These are phyloP conservation scores for Hoplostethus mediterraneus DNA, from an alignment of 2,797 vertebrate species.

Conservation along the genomic window DNA sequence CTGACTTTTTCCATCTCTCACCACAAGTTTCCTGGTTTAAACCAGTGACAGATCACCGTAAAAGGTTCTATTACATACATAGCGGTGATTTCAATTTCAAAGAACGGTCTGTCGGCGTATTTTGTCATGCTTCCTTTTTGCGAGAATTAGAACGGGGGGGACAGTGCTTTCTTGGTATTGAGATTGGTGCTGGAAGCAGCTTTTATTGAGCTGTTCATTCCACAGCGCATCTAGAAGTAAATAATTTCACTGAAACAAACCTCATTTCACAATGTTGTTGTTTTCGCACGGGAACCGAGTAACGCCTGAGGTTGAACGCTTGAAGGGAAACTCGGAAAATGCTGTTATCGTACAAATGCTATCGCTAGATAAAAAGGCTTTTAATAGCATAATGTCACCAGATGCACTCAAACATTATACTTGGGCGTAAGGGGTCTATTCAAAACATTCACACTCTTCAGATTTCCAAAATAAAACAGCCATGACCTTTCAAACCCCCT, in stretches of 20 bases:
- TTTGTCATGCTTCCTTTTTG: slow-evolving; percentile 20
- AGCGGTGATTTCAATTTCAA: neutral
- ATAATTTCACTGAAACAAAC: neutral
- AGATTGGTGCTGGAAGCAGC: neutral
- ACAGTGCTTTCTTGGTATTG: neutral
- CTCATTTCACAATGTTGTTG: neutral
- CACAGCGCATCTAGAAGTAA: neutral
- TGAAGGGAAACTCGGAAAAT: neutral
- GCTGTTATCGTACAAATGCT: neutral
- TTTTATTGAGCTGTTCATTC: neutral
- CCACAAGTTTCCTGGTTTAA: too few species aligned
- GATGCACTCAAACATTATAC: neutral
- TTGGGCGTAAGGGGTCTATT: neutral
- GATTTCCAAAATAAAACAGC: slow-evolving; percentile 25
- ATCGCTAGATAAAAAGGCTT: neutral
- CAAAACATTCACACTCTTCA: slow-evolving; percentile 12
- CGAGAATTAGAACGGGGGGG: slow-evolving; percentile 5
- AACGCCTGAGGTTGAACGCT: neutral
- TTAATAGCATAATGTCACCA: neutral
- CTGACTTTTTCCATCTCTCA: too few species aligned
- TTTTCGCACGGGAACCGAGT: neutral
- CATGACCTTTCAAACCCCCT: slow-evolving; percentile 28
- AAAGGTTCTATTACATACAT: slow-evolving; percentile 7
- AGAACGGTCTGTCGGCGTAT: neutral
- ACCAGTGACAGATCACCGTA: too few species aligned